Evolutionary conservation across 2,797 vertebrate genomes (phyloP), one percentile per base, ranked within the genome.

Genomic region (Hippopotamyrus pictus): DNA sequence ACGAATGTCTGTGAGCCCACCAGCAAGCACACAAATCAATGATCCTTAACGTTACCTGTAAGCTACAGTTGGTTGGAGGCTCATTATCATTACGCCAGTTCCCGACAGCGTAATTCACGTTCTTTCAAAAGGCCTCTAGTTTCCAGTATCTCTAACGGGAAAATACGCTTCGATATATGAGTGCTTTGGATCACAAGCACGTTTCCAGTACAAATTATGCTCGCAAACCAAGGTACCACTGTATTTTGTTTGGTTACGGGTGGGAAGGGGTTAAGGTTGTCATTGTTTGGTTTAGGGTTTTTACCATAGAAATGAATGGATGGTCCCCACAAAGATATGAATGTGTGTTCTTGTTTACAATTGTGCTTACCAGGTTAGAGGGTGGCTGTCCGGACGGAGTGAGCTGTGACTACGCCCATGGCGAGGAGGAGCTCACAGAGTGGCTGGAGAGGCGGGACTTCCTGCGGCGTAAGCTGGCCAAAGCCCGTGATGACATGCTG

Each of bases 401-500:
- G 94, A 97, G 95, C 92, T 99, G 97, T 95, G 96, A 96, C 91
- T 94, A 91, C 44, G 93, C 94, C 89, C 93, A 96, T 0, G 95
- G 94, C 46, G 94, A 95, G 91, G 94, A 95, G 0, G 95, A 96
- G 93, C 94, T 95, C 94, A 96, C 91, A 0, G 92, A 96, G 90
- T 96, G 96, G 95, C 93, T 96, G 6, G 96, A 97, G 92, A 94
- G 96, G 89, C 95, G 94, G 25, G 95, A 97, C 89, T 94, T 97
- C 91, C 93, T 97, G 93, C 96, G 96, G 90, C 95, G 96, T 92
- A 97, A 96, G 92, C 91, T 97, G 92, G 96, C 96, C 93, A 97
- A 96, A 92, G 96, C 96, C 90, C 95, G 96, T 89, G 96, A 97
- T 88, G 96, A 97, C 93, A 97, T 96, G 96, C 95, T 97, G 37